phyloP scores from a whole-genome alignment of 2,113 vertebrate species.

The Strix aluco region DNA sequence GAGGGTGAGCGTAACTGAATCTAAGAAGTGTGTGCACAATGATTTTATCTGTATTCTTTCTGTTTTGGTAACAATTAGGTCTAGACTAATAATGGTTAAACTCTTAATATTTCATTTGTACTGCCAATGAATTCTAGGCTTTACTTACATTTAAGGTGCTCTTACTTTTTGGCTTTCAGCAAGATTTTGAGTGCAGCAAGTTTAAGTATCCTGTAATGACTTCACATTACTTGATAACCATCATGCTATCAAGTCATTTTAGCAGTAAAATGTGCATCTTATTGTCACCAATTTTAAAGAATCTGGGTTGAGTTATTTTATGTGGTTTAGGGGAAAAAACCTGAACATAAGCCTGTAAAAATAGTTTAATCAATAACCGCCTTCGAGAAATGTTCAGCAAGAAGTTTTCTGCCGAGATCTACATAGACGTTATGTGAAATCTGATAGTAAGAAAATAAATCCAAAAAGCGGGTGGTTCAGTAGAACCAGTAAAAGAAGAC shows the following conservation, averaged over 20 bases:
- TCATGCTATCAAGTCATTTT: not conserved
- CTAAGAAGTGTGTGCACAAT: not conserved
- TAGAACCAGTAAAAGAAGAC: not conserved
- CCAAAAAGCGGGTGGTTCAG: not conserved
- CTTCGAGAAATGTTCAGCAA: not conserved
- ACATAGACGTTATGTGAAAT: not conserved
- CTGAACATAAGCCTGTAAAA: not conserved
- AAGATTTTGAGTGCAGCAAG: not conserved
- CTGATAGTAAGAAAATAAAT: not conserved
- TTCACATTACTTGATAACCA: not conserved
- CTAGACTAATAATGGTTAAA: not conserved
- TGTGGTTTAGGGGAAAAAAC: not conserved
- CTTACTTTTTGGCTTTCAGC: not conserved
- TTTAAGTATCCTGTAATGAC: not conserved
- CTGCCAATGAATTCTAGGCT: not conserved
- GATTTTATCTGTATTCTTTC: not conserved
- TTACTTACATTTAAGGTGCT: not conserved
- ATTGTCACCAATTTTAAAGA: not conserved
- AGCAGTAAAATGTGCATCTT: not conserved
- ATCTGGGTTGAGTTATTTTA: not conserved
- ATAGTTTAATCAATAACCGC: not conserved
- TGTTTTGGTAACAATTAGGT: not conserved
- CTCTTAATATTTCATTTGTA: not conserved
- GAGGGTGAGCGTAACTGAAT: not conserved
- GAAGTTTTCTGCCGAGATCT: not conserved